Conservation (phyloP, 1,140 invertebrate genomes). For the Dendrolimus punctatus region DNA sequence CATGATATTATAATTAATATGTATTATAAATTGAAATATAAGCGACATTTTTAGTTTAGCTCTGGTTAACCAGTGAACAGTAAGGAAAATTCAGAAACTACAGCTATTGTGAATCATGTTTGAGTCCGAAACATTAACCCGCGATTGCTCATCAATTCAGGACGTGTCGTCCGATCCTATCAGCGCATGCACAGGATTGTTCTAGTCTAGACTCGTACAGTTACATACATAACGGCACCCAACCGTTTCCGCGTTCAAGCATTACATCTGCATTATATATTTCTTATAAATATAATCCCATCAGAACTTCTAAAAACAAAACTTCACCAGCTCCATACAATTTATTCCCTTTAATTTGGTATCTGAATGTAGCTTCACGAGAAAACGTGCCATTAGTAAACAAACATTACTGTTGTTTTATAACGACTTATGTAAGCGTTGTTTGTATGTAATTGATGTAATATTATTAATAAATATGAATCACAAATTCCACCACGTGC, state of each 20-base stretch:
- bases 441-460: too few species aligned
- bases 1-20: too few species aligned
- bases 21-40: too few species aligned
- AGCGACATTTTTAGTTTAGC: too few species aligned
- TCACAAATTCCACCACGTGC: not conserved
- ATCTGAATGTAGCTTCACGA: too few species aligned
- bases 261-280: constrained; percentile 48
- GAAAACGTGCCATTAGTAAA: too few species aligned
- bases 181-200: constrained; percentile 52
- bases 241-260: constrained; percentile 59
- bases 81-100: too few species aligned
- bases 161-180: constrained; percentile 59
- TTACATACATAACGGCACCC: constrained; percentile 61
- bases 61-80: too few species aligned
- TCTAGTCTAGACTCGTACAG: constrained; percentile 63
- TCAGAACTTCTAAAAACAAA: not conserved
- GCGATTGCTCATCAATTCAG: constrained; percentile 58
- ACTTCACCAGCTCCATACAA: not conserved
- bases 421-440: too few species aligned
- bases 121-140: constrained; percentile 11
- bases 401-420: too few species aligned
- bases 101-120: constrained; percentile 1
- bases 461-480: too few species aligned
- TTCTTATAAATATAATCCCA: constrained; percentile 33
- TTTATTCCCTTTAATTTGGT: not conserved